Evolutionary conservation across 2,888 invertebrate species (phyloP).

Genomic region (Aphodius sticticus): DNA sequence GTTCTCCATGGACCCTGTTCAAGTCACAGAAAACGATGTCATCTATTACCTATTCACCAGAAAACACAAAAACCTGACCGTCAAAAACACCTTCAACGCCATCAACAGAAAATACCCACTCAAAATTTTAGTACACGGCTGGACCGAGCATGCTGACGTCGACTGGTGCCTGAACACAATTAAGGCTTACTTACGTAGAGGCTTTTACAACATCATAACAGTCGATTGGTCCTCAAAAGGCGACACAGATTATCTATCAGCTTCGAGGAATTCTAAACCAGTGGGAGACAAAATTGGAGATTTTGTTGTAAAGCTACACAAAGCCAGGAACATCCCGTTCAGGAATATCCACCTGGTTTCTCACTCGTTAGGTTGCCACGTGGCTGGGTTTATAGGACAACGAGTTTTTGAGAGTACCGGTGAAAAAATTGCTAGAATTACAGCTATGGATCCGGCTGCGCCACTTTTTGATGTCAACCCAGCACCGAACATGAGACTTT

Average conservation of each 20-base stretch:
- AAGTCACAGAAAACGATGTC: constrained; percentile 18
- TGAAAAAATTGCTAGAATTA: constrained; percentile 57
- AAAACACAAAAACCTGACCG: constrained; percentile 18
- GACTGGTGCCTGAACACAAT: constrained; percentile 53
- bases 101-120: constrained; percentile 30
- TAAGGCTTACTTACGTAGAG: constrained; percentile 56
- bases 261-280: constrained; percentile 47
- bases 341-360: constrained; percentile 45
- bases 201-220: constrained; percentile 61
- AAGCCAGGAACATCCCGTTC: constrained; percentile 44
- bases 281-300: constrained; percentile 50
- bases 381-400: constrained; percentile 51
- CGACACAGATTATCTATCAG: constrained; percentile 50
- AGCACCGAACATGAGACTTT: constrained; percentile 60
- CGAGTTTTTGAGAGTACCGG: constrained; percentile 43
- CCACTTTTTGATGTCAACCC: constrained; percentile 59
- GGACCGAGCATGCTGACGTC: constrained; percentile 57
- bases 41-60: constrained; percentile 25
- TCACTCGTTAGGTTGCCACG: constrained; percentile 53
- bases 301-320: constrained; percentile 44
- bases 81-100: background rate
- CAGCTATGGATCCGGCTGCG: constrained; percentile 65
- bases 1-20: constrained; percentile 7
- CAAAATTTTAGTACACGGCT: constrained; percentile 62
- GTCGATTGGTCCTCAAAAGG: constrained; percentile 62